phyloP scores from a whole-genome alignment of 2,797 vertebrate genomes.

The Enteromius argenteus region DNA sequence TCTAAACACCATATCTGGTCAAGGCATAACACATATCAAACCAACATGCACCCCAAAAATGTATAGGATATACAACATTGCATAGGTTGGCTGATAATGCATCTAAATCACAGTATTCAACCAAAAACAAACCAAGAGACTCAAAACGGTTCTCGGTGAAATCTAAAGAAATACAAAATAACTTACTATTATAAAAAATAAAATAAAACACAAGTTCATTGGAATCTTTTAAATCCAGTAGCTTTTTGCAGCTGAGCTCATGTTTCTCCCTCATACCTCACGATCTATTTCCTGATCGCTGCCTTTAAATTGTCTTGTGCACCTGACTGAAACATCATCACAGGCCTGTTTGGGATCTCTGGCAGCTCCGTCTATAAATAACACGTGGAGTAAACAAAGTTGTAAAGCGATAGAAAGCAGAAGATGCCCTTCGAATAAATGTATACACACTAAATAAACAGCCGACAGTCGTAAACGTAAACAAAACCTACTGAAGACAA shows the following conservation, averaged over 20 bases:
- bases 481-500: not conserved
- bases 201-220: not conserved
- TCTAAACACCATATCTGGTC: slow-evolving; percentile 23
- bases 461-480: not conserved
- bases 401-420: slow-evolving; percentile 23
- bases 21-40: slow-evolving; percentile 15
- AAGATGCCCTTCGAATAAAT: not conserved
- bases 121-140: not conserved
- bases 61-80: not conserved
- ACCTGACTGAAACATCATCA: slow-evolving; percentile 64
- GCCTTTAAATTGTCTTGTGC: slow-evolving; percentile 50
- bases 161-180: not conserved
- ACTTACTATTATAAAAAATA: not conserved
- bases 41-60: not conserved
- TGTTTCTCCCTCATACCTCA: slow-evolving; percentile 51
- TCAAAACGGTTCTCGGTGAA: not conserved
- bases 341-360: slow-evolving; percentile 28
- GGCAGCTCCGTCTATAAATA: slow-evolving; percentile 51
- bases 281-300: slow-evolving; percentile 52
- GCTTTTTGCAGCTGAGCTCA: slow-evolving; percentile 36
- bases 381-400: slow-evolving; percentile 33
- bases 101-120: not conserved
- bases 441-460: not conserved
- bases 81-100: not conserved
- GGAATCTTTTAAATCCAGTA: slow-evolving; percentile 40